These are phyloP conservation scores for Cassiopea andromeda DNA, from an alignment of 30 jellyfish, hydroid and myxozoan species.

Conservation along the genomic window DNA sequence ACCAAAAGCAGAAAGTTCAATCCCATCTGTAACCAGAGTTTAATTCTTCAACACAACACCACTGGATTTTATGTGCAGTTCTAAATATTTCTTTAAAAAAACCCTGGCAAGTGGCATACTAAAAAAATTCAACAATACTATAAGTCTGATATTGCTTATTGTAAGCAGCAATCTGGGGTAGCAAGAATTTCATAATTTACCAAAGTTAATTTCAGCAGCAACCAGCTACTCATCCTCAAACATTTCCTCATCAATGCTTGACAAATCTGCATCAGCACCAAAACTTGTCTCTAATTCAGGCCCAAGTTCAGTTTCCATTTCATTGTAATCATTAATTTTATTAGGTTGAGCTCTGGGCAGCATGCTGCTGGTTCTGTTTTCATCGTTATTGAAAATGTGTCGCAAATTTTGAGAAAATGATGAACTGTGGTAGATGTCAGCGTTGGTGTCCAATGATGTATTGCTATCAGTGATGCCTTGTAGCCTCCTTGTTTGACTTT, in stretches of 20 bases:
- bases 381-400: conserved; percentile 30
- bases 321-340: conserved; percentile 15
- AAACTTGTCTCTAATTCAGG: conserved; percentile 71
- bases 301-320: conserved; percentile 66
- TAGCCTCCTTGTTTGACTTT: conserved; percentile 14
- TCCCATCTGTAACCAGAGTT: too few relatives aligned
- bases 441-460: conserved; percentile 62
- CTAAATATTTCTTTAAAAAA: too few relatives aligned
- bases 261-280: conserved; percentile 68
- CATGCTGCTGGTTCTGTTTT: neutral
- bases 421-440: conserved; percentile 36
- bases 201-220: neutral
- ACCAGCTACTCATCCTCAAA: conserved; percentile 4
- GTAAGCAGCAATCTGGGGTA: neutral
- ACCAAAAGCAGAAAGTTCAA: too few relatives aligned
- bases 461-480: conserved; percentile 56
- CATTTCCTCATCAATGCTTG: conserved; percentile 61
- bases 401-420: conserved; percentile 52
- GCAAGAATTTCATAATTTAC: neutral
- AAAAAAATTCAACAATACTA: too few relatives aligned
- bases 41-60: too few relatives aligned
- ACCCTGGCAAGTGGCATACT: too few relatives aligned
- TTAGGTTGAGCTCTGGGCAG: neutral
- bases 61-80: too few relatives aligned
- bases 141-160: too few relatives aligned